These are phyloP conservation scores for Eupsilia transversa DNA, from an alignment of 2,888 invertebrate species.

Conservation along the genomic window DNA sequence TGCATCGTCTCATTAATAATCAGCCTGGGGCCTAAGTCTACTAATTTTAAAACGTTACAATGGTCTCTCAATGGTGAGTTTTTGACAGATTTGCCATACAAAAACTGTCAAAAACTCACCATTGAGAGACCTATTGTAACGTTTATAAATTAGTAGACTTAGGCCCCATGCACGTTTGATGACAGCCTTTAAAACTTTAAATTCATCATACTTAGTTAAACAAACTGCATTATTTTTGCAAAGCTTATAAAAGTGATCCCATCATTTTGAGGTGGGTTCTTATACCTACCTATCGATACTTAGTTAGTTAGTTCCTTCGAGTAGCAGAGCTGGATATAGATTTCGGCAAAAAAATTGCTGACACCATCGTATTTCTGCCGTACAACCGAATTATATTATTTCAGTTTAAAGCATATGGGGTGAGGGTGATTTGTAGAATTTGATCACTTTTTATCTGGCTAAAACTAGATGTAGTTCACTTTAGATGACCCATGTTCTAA, in stretches of 20 bases:
- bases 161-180: slow-evolving; percentile 12
- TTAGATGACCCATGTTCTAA: background rate
- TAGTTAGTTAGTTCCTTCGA: too few species aligned
- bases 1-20: slow-evolving; percentile 19
- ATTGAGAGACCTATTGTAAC: too few species aligned
- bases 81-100: too few species aligned
- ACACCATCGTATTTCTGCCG: background rate
- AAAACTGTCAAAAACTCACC: too few species aligned
- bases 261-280: background rate
- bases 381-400: background rate
- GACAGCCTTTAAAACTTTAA: background rate
- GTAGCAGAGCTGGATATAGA: background rate
- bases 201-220: background rate
- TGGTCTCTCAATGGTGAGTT: too few species aligned
- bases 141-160: too few species aligned
- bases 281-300: too few species aligned
- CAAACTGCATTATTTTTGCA: background rate
- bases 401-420: background rate
- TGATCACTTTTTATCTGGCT: background rate
- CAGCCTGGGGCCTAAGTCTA: too few species aligned
- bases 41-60: too few species aligned
- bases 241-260: background rate
- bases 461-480: background rate
- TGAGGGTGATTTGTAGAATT: too few species aligned
- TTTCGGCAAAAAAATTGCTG: background rate